phyloP scores from a whole-genome alignment of 2,888 invertebrate genomes.

The Willowsia nigromaculata region DNA sequence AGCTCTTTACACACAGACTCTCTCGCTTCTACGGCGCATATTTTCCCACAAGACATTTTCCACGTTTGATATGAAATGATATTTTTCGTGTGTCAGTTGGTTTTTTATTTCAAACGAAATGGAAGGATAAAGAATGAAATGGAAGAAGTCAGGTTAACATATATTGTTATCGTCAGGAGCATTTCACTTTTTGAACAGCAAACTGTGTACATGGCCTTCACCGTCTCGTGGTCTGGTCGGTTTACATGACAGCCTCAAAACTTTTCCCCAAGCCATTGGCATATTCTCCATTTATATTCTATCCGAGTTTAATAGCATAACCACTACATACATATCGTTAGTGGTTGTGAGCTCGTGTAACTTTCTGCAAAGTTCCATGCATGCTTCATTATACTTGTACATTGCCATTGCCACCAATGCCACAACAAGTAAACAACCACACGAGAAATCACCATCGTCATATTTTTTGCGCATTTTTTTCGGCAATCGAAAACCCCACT shows the following conservation, averaged over 20 bases:
- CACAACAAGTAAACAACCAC: constrained; percentile 2
- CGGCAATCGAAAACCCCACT: background rate
- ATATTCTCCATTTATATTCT: background rate
- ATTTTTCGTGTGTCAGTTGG: background rate
- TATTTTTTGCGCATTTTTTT: background rate
- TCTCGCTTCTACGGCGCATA: background rate
- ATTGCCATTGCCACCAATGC: background rate
- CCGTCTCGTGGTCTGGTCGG: constrained; percentile 7
- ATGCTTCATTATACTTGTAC: background rate
- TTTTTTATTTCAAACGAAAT: background rate
- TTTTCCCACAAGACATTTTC: constrained; percentile 16
- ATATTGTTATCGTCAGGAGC: background rate
- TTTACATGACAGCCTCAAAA: background rate
- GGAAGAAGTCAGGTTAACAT: background rate
- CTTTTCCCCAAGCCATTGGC: constrained; percentile 1
- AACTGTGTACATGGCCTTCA: background rate
- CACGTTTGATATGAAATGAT: background rate
- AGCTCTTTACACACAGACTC: no score
- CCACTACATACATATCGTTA: no score
- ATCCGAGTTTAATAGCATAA: background rate
- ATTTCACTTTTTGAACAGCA: background rate
- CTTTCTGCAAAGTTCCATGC: background rate
- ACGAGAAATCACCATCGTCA: background rate
- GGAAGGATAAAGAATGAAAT: background rate
- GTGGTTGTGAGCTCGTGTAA: background rate